Evolutionary conservation across 1,140 invertebrate genomes (phyloP), one percentile per base, ranked within the genome.

Genomic region (Phortica variegata): DNA sequence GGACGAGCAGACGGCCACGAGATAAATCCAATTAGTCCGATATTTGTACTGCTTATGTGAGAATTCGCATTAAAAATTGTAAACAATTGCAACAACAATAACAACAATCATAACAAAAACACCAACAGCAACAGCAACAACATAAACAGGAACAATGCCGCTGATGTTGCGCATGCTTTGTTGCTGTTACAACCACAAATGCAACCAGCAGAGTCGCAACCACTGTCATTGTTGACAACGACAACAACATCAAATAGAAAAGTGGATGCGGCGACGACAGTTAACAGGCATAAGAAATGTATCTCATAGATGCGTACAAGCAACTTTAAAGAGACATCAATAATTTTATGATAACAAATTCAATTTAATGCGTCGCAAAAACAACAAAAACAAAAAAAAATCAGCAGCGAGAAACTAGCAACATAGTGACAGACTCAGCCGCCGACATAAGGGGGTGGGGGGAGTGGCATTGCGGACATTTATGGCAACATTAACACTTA

Each of bases 401-500:
- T 15, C 31, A 41, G n/a, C n/a, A n/a, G n/a, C n/a, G n/a, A n/a
- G n/a, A n/a, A n/a, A n/a, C n/a, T n/a, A n/a, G n/a, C n/a, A n/a
- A n/a, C n/a, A n/a, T n/a, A n/a, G n/a, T n/a, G n/a, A n/a, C n/a
- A n/a, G n/a, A n/a, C n/a, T n/a, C n/a, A 23, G 12, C 6, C 15
- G 32, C 23, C 23, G 16, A 6, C 13, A 2, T 29, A 20, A 1
- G 18, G 13, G n/a, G 33, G 36, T 4, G 3, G 19, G 32, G 15
- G 17, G 43, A 41, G 33, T 37, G 13, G 33, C n/a, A 33, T 46
- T 47, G 49, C 37, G 18, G 62, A 57, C 63, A 58, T 68, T 68
- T 68, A 68, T 63, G 60, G 62, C 71, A 71, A 62, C 63, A 73
- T 70, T 71, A 68, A 61, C 65, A 83, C 83, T 84, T 79, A 85